These are phyloP conservation scores for Sitta carolinensis DNA, from an alignment of 2,797 vertebrate genomes.

Conservation along the genomic window DNA sequence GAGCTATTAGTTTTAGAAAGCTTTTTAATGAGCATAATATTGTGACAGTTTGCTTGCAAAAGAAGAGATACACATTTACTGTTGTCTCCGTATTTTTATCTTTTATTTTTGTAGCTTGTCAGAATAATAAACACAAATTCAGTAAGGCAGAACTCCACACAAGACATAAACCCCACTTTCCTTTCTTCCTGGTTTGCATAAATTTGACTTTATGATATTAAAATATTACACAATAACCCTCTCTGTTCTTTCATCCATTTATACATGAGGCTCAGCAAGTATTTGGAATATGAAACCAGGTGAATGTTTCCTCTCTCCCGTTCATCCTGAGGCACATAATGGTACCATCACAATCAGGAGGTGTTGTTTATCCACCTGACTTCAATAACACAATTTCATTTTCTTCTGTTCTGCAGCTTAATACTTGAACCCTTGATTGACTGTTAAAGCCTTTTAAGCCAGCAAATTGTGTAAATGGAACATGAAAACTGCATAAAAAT, in stretches of 20 bases:
- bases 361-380: conserved; percentile 22
- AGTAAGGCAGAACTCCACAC: not conserved
- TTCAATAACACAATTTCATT: conserved; percentile 13
- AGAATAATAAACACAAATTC: conserved; percentile 42
- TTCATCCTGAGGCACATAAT: conserved; percentile 19
- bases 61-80: conserved; percentile 24
- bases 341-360: conserved; percentile 7
- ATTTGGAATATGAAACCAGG: conserved; percentile 36
- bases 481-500: not conserved
- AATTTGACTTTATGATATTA: conserved; percentile 39
- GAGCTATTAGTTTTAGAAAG: conserved; percentile 37
- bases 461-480: conserved; percentile 19
- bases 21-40: conserved; percentile 50
- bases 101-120: conserved; percentile 29
- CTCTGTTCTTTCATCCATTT: conserved; percentile 50
- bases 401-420: conserved; percentile 20
- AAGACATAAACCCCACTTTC: not conserved
- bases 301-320: conserved; percentile 10
- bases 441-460: conserved; percentile 33
- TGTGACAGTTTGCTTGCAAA: conserved; percentile 53
- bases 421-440: conserved; percentile 18
- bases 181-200: conserved; percentile 32
- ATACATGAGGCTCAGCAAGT: conserved; percentile 30
- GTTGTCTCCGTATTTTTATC: not conserved
- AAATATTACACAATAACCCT: conserved; percentile 35